Percentiles rank a stretch among this genome's conserved stretches.
Evolutionary conservation across 2,888 invertebrate genomes (phyloP).

Genomic region (Drosophila koepferae): DNA sequence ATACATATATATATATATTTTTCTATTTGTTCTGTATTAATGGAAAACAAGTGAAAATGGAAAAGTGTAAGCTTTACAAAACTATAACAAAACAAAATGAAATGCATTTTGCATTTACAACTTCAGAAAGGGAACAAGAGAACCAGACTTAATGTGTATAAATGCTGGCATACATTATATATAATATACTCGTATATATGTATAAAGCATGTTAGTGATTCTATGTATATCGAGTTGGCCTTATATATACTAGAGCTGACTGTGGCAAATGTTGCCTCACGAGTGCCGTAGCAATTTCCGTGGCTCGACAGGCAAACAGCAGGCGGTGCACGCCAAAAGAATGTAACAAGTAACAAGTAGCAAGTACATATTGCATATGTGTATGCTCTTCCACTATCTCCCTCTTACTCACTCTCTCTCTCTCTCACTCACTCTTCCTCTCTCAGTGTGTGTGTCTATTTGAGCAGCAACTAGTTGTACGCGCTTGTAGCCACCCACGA

Average conservation of each 20-base stretch:
- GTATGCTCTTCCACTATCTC: not conserved
- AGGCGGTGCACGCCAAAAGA: slow-evolving; percentile 34
- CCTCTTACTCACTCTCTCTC: not conserved
- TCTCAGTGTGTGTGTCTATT: not conserved
- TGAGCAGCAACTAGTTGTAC: slow-evolving; percentile 12
- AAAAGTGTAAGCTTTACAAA: not conserved
- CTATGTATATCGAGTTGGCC: slow-evolving; percentile 15
- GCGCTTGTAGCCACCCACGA: slow-evolving; percentile 7
- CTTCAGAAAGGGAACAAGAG: not conserved
- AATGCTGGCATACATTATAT: not conserved
- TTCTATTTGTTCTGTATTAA: not conserved
- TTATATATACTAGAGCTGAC: slow-evolving; percentile 21
- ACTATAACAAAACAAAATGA: slow-evolving; percentile 1
- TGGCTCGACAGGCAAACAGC: slow-evolving; percentile 39
- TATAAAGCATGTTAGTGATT: not conserved
- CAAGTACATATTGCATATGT: slow-evolving; percentile 26
- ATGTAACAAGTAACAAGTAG: slow-evolving; percentile 31
- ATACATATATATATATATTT: not conserved
- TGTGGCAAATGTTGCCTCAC: slow-evolving; percentile 34
- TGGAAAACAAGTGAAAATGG: slow-evolving; percentile 3
- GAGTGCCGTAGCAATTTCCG: slow-evolving; percentile 42
- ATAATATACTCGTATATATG: not conserved
- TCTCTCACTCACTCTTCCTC: not conserved
- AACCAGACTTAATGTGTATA: not conserved
- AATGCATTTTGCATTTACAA: slow-evolving; percentile 9